Percentiles rank a stretch among this genome's conserved stretches.
These are phyloP conservation scores for Idaea straminata DNA, from an alignment of 2,888 invertebrate species.

Conservation along the genomic window DNA sequence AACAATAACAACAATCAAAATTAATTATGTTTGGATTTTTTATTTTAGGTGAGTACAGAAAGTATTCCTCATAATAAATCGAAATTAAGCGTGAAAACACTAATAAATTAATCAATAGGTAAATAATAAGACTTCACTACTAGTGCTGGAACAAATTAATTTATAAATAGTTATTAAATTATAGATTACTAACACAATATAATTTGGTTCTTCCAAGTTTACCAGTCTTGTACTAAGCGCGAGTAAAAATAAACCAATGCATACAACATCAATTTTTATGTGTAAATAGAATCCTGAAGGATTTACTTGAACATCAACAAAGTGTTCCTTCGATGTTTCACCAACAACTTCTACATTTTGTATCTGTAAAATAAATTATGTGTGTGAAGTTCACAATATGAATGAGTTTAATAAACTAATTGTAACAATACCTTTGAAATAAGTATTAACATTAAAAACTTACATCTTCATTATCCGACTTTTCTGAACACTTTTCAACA, in stretches of 20 bases:
- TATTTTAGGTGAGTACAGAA: not conserved
- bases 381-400: not conserved
- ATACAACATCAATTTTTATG: conserved; percentile 88
- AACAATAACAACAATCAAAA: conserved; percentile 1
- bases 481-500: conserved; percentile 33
- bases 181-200: conserved; percentile 90
- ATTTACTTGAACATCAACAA: conserved; percentile 18
- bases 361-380: conserved; percentile 8
- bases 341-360: conserved; percentile 12
- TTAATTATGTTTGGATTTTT: not conserved
- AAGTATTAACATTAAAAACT: conserved; percentile 20
- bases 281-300: conserved; percentile 58
- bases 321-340: conserved; percentile 10
- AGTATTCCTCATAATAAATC: not conserved
- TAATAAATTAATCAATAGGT: not conserved
- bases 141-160: not conserved
- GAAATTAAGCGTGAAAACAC: not conserved
- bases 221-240: conserved; percentile 90
- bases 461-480: conserved; percentile 46
- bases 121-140: not conserved
- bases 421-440: not conserved
- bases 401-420: not conserved
- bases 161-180: too few relatives aligned
- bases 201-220: conserved; percentile 89
- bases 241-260: conserved; percentile 83